phyloP scores from a whole-genome alignment of 2,113 vertebrate species.

The Saccopteryx bilineata region DNA sequence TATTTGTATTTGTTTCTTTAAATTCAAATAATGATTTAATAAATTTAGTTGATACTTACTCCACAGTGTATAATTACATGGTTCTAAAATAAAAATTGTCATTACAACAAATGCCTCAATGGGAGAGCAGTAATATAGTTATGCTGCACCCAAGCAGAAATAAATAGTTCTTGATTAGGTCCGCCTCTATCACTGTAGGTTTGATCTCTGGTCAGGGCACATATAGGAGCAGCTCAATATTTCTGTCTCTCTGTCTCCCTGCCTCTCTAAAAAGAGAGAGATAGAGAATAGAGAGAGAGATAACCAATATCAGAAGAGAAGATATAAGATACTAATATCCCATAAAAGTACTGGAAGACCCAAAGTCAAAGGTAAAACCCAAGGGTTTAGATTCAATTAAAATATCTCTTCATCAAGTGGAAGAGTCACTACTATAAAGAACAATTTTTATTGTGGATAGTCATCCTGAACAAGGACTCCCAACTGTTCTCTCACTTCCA shows the following conservation, averaged over 20 bases:
- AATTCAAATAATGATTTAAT: not conserved
- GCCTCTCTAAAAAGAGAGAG: no score
- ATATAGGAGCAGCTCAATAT: no score
- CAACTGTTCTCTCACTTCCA: not conserved
- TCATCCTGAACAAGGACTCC: constrained; percentile 7
- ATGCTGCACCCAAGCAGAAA: not conserved
- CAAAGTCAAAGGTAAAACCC: not conserved
- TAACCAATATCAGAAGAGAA: not conserved
- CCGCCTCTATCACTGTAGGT: not conserved
- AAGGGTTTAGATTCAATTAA: not conserved
- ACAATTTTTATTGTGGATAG: not conserved
- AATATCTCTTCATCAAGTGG: not conserved
- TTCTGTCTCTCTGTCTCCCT: no score
- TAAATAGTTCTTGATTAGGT: not conserved
- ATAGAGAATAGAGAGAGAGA: no score
- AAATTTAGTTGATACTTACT: not conserved
- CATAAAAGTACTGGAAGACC: not conserved
- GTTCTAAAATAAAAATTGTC: not conserved
- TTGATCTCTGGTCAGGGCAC: no score
- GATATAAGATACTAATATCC: not conserved
- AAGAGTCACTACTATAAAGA: not conserved
- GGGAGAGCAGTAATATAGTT: not conserved
- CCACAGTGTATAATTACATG: not conserved
- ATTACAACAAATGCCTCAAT: not conserved
- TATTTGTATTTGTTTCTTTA: not conserved